A percentile compares a stretch with the other conserved stretches of the same genome.
Conservation (phyloP, 2,113 vertebrate genomes). For the Sebastes fasciatus region DNA sequence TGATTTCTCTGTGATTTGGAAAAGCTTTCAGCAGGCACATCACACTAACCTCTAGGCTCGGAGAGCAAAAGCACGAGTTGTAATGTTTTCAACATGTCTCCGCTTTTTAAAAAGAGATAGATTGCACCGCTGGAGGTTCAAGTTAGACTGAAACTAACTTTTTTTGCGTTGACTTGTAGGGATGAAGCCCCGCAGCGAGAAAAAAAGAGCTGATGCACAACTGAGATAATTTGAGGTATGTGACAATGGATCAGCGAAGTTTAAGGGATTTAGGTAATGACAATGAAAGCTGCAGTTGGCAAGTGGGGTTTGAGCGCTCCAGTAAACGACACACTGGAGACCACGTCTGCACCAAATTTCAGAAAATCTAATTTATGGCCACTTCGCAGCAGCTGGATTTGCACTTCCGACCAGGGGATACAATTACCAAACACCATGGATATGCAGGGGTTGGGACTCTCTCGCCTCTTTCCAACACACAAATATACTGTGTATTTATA, state of each 20-base stretch:
- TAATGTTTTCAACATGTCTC: slow-evolving; percentile 74
- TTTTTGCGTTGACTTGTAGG: background rate
- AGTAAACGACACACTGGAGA: slow-evolving; percentile 70
- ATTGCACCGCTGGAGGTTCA: slow-evolving; percentile 40
- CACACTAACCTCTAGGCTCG: slow-evolving; percentile 65
- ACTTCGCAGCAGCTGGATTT: slow-evolving; percentile 82
- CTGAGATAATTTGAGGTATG: slow-evolving; percentile 30
- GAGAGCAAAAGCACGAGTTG: slow-evolving; percentile 54
- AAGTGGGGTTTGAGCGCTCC: slow-evolving; percentile 32
- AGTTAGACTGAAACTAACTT: slow-evolving; percentile 15
- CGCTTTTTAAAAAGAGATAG: slow-evolving; percentile 59
- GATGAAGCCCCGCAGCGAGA: slow-evolving; percentile 1
- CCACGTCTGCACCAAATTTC: slow-evolving; percentile 68
- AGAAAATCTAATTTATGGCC: slow-evolving; percentile 83
- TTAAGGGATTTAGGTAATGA: slow-evolving; percentile 68
- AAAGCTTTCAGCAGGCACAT: slow-evolving; percentile 76
- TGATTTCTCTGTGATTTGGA: slow-evolving; percentile 75
- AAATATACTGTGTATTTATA: slow-evolving; percentile 31
- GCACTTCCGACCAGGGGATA: slow-evolving; percentile 83
- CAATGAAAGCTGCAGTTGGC: slow-evolving; percentile 60
- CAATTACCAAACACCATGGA: slow-evolving; percentile 78
- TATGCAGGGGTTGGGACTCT: slow-evolving; percentile 36
- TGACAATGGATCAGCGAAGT: slow-evolving; percentile 54
- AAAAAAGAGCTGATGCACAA: slow-evolving; percentile 8
- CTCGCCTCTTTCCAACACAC: slow-evolving; percentile 9